These are phyloP conservation scores for Onthophagus taurus DNA, from an alignment of 1,140 invertebrate genomes.

Conservation along the genomic window DNA sequence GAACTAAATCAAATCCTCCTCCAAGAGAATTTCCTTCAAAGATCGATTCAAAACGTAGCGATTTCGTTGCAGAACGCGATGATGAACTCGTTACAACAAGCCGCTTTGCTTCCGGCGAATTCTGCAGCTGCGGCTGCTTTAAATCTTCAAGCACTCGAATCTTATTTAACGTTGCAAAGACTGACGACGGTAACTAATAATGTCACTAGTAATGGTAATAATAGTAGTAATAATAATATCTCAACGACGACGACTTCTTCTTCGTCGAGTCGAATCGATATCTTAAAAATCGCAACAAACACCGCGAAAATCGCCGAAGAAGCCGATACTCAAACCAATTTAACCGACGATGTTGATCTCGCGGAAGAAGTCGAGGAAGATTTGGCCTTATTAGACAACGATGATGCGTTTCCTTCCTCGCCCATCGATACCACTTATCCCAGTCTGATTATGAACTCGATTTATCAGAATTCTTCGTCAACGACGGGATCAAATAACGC, in stretches of 20 bases:
- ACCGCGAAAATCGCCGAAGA: slow-evolving; percentile 49
- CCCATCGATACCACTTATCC: slow-evolving; percentile 48
- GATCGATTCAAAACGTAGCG: slow-evolving; percentile 55
- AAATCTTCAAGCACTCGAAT: slow-evolving; percentile 72
- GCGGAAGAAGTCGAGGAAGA: slow-evolving; percentile 53
- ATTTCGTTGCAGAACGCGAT: slow-evolving; percentile 67
- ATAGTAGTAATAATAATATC: slow-evolving; percentile 30
- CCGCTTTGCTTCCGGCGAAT: slow-evolving; percentile 62
- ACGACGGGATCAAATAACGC: slow-evolving; percentile 29
- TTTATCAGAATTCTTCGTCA: slow-evolving; percentile 46
- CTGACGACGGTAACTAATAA: slow-evolving; percentile 41
- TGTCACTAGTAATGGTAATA: slow-evolving; percentile 28
- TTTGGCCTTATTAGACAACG: slow-evolving; percentile 47
- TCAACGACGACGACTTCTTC: no score
- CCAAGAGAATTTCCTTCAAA: slow-evolving; percentile 46
- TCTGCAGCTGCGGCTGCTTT: slow-evolving; percentile 68
- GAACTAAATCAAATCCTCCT: slow-evolving; percentile 36
- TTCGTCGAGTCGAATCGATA: slow-evolving; percentile 38
- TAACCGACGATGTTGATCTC: slow-evolving; percentile 48
- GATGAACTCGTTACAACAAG: slow-evolving; percentile 64
- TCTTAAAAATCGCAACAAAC: slow-evolving; percentile 47
- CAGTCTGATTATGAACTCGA: slow-evolving; percentile 48
- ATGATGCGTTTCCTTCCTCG: slow-evolving; percentile 40
- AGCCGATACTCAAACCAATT: slow-evolving; percentile 36
- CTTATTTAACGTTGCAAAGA: slow-evolving; percentile 69